Conservation (phyloP, 1,140 invertebrate species). For the Papilio glaucus region DNA sequence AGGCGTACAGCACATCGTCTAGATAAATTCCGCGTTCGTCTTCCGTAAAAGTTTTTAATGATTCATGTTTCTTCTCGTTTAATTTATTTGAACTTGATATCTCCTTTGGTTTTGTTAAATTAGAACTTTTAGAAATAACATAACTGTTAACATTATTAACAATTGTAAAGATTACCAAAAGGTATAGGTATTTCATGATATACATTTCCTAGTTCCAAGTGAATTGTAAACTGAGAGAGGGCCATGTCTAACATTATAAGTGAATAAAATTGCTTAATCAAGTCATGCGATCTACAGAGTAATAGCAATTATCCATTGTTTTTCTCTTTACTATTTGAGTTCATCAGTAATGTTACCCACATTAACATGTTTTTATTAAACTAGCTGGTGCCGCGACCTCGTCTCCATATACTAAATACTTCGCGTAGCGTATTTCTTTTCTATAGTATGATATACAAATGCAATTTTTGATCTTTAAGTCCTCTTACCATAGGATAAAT, state of each 20-base stretch:
- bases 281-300: constrained; percentile 50
- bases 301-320: constrained; percentile 49
- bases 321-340: constrained; percentile 32
- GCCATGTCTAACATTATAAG: constrained; percentile 57
- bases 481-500: too few relatives aligned
- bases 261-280: constrained; percentile 57
- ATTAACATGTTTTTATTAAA: constrained; percentile 26
- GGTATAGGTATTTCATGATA: constrained; percentile 47
- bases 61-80: constrained; percentile 35
- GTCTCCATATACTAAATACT: neutral
- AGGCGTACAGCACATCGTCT: constrained; percentile 64
- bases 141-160: constrained; percentile 35
- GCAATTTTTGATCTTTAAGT: too few relatives aligned
- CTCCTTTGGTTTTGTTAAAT: constrained; percentile 39
- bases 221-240: constrained; percentile 45
- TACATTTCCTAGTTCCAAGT: constrained; percentile 33
- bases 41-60: constrained; percentile 39
- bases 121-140: constrained; percentile 46
- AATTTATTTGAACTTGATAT: constrained; percentile 40
- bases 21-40: constrained; percentile 61
- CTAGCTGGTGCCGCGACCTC: constrained; percentile 7
- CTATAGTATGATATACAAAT: too few relatives aligned
- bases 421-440: neutral
- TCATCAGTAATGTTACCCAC: neutral
- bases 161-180: constrained; percentile 33